Evolutionary conservation across 2,888 invertebrate species (phyloP), one percentile per base, ranked within the genome.

Genomic region (Xestia ashworthii): DNA sequence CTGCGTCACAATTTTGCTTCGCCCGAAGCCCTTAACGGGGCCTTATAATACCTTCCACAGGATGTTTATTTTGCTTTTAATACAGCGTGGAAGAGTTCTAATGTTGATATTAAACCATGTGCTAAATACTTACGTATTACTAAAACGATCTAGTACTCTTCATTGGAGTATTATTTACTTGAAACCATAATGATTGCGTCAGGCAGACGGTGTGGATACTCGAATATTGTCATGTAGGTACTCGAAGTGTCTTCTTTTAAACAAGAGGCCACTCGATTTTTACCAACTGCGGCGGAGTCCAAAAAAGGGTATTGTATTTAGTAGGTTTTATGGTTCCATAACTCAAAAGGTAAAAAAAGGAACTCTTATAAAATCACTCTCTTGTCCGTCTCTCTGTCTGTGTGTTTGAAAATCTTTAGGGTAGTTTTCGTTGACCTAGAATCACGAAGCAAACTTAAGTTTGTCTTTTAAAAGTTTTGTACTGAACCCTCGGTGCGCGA

Each of bases 141-240:
- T 60, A 55, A 65, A 68, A 60, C 44, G 38, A 77, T 80, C 11
- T 58, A 64, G 68, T 75, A 60, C 48, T 69, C 76, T 76, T 71
- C 60, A 75, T 46, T 72, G 53, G 71, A 73, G 58, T 48, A 41
- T 62, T 82, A 25, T 76, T 72, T 85, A 44, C 70, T 75, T 64
- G 25, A 19, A 71, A 25, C 46, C 14, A 50, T 46, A 44, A 44
- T 44, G 9, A 82, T 82, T 81, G 58, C 83, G 83, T 83, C 73
- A 85, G 32, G 25, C 60, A 67, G 12, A 19, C 41, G 2, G 38
- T 41, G 68, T 64, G 0, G 16, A 16, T 53, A 72, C 69, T 78
- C 48, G 19, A 48, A 22, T 71, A 78, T 70, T 50, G 62, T 50
- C 60, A 50, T 65, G 46, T 60, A 32, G n/a, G 64, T 48, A 55